Percentiles rank a stretch among this genome's conserved stretches.
Evolutionary conservation across 2,113 vertebrate species (phyloP).

Genomic region (Xenus cinereus): DNA sequence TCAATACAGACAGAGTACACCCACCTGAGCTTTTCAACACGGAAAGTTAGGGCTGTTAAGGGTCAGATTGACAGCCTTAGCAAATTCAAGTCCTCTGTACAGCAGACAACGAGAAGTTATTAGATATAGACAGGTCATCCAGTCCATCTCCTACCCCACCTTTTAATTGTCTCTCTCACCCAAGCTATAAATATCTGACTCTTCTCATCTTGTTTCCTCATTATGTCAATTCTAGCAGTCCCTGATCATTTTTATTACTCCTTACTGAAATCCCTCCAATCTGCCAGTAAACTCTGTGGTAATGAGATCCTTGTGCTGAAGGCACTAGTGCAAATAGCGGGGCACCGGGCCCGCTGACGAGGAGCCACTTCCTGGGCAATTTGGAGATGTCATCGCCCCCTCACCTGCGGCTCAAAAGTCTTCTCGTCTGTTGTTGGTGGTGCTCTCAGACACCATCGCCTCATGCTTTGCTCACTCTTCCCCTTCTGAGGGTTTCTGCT

Average conservation of each 20-base stretch:
- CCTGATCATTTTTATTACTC: slow-evolving; percentile 69
- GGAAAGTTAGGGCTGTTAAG: slow-evolving; percentile 1
- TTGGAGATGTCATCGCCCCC: background rate
- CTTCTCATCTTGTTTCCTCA: slow-evolving; percentile 62
- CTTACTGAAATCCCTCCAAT: slow-evolving; percentile 55
- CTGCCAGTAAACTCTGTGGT: slow-evolving; percentile 49
- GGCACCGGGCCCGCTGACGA: background rate
- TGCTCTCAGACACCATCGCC: background rate
- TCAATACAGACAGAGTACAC: slow-evolving; percentile 19
- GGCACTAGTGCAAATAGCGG: slow-evolving; percentile 11
- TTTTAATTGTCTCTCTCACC: slow-evolving; percentile 65
- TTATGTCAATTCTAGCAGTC: slow-evolving; percentile 66
- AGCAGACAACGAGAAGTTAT: background rate
- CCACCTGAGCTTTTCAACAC: slow-evolving; percentile 31
- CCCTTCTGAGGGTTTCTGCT: background rate
- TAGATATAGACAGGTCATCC: slow-evolving; percentile 49
- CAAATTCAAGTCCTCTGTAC: slow-evolving; percentile 16
- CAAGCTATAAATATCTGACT: slow-evolving; percentile 60
- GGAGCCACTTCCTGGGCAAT: slow-evolving; percentile 1
- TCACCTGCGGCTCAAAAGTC: background rate
- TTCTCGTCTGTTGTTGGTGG: background rate
- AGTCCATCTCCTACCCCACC: slow-evolving; percentile 38
- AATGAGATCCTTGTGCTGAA: slow-evolving; percentile 60
- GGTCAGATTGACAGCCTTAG: slow-evolving; percentile 39
- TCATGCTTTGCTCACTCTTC: background rate